Percentiles rank a stretch among this genome's conserved stretches.
These are phyloP conservation scores for Penaeus monodon DNA, from an alignment of 2,888 invertebrate species.

Conservation along the genomic window DNA sequence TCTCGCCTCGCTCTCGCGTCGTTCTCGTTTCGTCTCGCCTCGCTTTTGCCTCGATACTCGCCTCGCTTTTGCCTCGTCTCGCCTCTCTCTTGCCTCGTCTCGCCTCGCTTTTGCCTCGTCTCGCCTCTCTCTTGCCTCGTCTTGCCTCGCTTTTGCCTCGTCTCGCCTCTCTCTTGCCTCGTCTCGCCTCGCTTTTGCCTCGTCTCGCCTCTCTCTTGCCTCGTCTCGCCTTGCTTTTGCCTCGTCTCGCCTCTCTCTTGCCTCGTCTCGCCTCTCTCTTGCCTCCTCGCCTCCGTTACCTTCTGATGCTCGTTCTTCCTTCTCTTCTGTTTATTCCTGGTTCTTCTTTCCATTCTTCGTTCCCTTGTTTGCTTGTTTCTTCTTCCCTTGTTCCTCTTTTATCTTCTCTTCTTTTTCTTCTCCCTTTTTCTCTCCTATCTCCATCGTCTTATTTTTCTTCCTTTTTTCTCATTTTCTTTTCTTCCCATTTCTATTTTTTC, in stretches of 20 bases:
- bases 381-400: not conserved
- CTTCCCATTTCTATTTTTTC: not conserved
- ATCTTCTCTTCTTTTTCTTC: not conserved
- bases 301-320: not conserved
- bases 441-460: not conserved
- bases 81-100: not conserved
- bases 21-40: too few relatives aligned
- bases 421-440: not conserved
- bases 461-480: not conserved
- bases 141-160: not conserved
- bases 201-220: too few relatives aligned
- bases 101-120: not conserved
- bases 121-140: not conserved
- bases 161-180: too few relatives aligned
- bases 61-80: not conserved
- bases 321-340: not conserved
- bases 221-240: not conserved
- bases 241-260: not conserved
- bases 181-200: too few relatives aligned
- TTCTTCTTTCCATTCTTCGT: not conserved
- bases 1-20: too few relatives aligned
- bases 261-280: not conserved
- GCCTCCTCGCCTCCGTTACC: too few relatives aligned
- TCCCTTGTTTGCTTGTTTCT: not conserved
- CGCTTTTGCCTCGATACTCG: too few relatives aligned